A percentile compares a stretch with the other conserved stretches of the same genome.
phyloP scores from a whole-genome alignment of 2,888 invertebrate genomes.

The Encarsia formosa region DNA sequence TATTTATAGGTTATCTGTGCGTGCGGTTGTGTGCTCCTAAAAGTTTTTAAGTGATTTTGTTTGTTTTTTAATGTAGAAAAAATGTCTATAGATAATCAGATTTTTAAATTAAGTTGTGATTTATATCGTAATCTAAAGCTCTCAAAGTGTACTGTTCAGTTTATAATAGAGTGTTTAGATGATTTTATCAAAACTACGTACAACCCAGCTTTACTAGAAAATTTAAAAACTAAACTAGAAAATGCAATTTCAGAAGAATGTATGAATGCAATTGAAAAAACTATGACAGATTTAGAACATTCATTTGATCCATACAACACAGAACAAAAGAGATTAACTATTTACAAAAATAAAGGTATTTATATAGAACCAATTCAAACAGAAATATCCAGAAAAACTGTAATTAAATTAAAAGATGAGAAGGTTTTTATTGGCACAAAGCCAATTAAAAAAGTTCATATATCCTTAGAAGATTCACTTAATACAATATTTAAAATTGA shows the following conservation, averaged over 20 bases:
- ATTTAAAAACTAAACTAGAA: neutral
- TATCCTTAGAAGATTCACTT: neutral
- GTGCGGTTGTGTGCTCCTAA: no score
- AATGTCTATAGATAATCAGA: no score
- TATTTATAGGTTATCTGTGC: no score
- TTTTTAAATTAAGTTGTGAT: neutral
- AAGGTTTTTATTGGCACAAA: neutral
- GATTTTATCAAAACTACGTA: neutral
- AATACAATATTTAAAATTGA: neutral
- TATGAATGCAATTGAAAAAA: neutral
- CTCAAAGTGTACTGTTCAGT: neutral
- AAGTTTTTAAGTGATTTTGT: no score
- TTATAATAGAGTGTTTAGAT: neutral
- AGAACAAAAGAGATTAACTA: neutral
- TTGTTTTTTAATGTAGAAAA: no score
- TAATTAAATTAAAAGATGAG: neutral
- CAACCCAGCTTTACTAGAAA: neutral
- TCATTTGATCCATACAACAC: neutral
- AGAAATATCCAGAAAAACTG: neutral
- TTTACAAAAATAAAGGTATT: neutral
- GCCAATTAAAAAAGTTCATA: neutral
- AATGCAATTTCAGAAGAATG: neutral
- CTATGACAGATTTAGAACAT: neutral
- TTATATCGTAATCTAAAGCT: neutral
- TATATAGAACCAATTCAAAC: neutral